Evolutionary conservation across 2,888 invertebrate species (phyloP), one percentile per base, ranked within the genome.

Genomic region (Synanthedon tipuliformis): DNA sequence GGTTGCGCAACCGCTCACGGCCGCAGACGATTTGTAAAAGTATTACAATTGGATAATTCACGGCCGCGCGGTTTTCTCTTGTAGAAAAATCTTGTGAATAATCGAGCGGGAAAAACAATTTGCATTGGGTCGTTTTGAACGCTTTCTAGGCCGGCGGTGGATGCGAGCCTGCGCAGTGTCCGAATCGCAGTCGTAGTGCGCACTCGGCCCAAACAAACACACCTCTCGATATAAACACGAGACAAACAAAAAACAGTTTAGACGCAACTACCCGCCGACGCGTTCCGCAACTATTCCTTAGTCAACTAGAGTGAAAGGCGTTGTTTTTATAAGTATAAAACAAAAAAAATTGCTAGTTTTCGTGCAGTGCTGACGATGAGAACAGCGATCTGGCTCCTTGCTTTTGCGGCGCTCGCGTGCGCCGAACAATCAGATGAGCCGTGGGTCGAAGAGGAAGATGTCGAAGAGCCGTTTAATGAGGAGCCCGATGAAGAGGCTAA

Each of bases 51-150:
- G 34, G 53, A 64, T 63, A 68, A 74, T 78, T 80, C 78, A 81
- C 77, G 79, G 80, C 65, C 72, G 66, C 71, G 66, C 71, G 64
- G 73, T 79, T 80, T 79, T 81, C 75, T 65, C 73, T 67, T 57
- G 59, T 66, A 63, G 73, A 75, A 77, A 76, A 77, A 72, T 76
- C 71, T 71, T 74, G 64, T 76, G 75, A 71, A 78, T 72, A 74
- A 77, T 72, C 70, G 59, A 60, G 57, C 65, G 64, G 65, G 59
- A 61, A 69, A 34, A 68, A 66, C 71, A 69, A 80, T 77, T 77
- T 62, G 73, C 59, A 57, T 61, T 71, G 74, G 64, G 66, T 40
- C 15, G 49, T 76, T 73, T 65, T 60, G 65, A 61, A 78, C 82
- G 82, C 80, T 84, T 82, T 82, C 82, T 80, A 74, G 65, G 66